Conservation (phyloP, 2,113 vertebrate species). For the Sarotherodon lohbergeri region DNA sequence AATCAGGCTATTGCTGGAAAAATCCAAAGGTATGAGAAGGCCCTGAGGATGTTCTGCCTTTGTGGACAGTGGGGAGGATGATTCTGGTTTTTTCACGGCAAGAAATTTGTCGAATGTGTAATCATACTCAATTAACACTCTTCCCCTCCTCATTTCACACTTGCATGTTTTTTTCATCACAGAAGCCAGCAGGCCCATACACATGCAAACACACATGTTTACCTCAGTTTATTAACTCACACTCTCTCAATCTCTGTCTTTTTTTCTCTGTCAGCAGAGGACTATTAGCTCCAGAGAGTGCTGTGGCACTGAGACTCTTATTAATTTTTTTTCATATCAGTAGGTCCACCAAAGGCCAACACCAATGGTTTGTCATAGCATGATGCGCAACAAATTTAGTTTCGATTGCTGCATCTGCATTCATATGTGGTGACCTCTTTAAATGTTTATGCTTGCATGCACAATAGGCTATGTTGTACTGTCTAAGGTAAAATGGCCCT, state of each 20-base stretch:
- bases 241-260: conserved; percentile 7
- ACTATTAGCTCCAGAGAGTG: conserved; percentile 27
- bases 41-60: background rate
- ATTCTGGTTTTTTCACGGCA: background rate
- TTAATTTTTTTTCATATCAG: conserved; percentile 52
- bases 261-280: conserved; percentile 11
- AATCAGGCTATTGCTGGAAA: background rate
- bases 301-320: conserved; percentile 15
- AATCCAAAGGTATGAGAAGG: background rate
- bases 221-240: conserved; percentile 33
- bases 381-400: conserved; percentile 7
- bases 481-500: background rate
- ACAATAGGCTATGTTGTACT: background rate
- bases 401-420: background rate
- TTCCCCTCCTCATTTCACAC: conserved; percentile 11
- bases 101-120: conserved; percentile 34
- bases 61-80: background rate
- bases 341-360: background rate
- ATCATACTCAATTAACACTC: conserved; percentile 58
- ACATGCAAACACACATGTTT: conserved; percentile 16
- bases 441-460: background rate
- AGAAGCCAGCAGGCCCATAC: background rate
- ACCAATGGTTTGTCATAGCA: conserved; percentile 20
- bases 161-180: background rate
- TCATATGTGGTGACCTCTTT: background rate